Evolutionary conservation across 2,113 vertebrate genomes (phyloP), one percentile per base, ranked within the genome.

Genomic region (Arothron firmamentum): DNA sequence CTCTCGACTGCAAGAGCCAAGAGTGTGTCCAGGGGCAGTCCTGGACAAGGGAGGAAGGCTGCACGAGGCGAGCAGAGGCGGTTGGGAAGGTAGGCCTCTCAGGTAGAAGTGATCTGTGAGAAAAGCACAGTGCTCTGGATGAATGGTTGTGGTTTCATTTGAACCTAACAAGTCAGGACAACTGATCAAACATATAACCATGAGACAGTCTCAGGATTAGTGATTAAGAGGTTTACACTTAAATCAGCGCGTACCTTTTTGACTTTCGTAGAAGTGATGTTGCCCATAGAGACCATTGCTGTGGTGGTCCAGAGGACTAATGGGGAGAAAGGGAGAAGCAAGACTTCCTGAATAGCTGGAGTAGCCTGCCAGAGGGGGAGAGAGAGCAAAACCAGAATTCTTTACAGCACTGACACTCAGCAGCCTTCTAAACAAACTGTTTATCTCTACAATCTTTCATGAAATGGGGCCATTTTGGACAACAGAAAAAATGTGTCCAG

Each of bases 281-380:
- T 98, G 96, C 85, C 95, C 94, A 0, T 97, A 98, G 75, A 98
- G 93, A 83, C 94, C 86, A 82, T 95, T 96, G 90, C 95, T 90
- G 81, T 96, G 95, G 92, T 96, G 96, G 93, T 98, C 96, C 90
- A 98, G 90, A 84, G 94, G 93, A 92, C 96, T 95, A 93, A 98
- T 95, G 88, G 96, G 92, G 81, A 98, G 92, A 89, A 98, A 98
- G 81, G 95, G 95, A 86, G 95, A 96, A 76, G 95, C 92, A 86
- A 97, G 91, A 81, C 94, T 95, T 90, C 95, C 95, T 9, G 96
- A 96, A 92, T 97, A 98, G 79, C 94, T 91, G 77, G 95, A 93
- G 87, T 96, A 98, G 80, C 94, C 96, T 58, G 92, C 83, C 80
- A 81, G 67, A 84, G 64, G 69, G 64, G 69, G 81, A 86, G 76